Percentiles rank a stretch among this genome's conserved stretches.
Conservation (phyloP, 1,140 invertebrate species). For the Drosophila parabipectinata region DNA sequence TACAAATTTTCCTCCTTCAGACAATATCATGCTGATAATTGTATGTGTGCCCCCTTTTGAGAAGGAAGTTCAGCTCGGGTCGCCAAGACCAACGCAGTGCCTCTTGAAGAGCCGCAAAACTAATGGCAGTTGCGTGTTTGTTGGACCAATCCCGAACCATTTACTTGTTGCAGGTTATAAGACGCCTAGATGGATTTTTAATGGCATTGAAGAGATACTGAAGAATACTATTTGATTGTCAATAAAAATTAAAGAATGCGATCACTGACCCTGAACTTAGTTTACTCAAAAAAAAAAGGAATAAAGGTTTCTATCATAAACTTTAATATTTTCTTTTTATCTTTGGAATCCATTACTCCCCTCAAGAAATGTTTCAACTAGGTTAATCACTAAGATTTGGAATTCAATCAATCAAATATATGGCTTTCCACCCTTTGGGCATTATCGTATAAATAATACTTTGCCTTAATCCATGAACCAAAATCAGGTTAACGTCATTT, state of each 20-base stretch:
- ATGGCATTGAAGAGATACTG: slow-evolving; percentile 17
- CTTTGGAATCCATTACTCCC: not conserved
- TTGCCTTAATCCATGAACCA: slow-evolving; percentile 1
- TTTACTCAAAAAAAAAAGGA: not conserved
- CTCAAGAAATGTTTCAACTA: not conserved
- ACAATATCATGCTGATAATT: slow-evolving; percentile 75
- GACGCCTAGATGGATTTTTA: slow-evolving; percentile 34
- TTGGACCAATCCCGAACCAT: slow-evolving; percentile 13
- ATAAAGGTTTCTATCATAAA: not conserved
- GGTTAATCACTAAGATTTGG: not conserved
- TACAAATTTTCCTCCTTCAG: slow-evolving; percentile 68
- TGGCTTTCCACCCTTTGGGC: slow-evolving; percentile 44
- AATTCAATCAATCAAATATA: slow-evolving; percentile 29
- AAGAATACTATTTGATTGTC: not conserved
- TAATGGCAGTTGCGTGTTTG: slow-evolving; percentile 38
- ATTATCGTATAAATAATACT: slow-evolving; percentile 2
- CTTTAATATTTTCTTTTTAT: not conserved
- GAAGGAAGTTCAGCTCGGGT: slow-evolving; percentile 35
- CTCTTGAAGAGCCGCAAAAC: slow-evolving; percentile 10
- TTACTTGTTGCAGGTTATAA: slow-evolving; percentile 9
- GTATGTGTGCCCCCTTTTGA: slow-evolving; percentile 31
- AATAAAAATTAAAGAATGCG: not conserved
- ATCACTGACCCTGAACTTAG: slow-evolving; percentile 42
- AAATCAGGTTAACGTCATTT: slow-evolving; percentile 12
- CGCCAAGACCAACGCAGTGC: slow-evolving; percentile 3